phyloP scores from a whole-genome alignment of 2,888 invertebrate species.

The Coelopa pilipes region DNA sequence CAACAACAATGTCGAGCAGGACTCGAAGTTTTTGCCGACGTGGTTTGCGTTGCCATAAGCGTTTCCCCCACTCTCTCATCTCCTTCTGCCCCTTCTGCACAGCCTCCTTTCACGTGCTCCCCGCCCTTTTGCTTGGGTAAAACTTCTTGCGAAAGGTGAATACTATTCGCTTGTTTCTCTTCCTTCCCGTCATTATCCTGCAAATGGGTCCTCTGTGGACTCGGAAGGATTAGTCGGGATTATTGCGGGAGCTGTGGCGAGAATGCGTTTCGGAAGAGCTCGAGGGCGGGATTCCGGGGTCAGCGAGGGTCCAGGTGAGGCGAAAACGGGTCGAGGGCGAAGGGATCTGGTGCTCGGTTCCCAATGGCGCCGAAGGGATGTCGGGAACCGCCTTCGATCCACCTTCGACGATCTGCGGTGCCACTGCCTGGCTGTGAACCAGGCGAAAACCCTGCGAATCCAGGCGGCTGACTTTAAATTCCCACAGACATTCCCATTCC shows the following conservation, averaged over 20 bases:
- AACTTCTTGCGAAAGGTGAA: not conserved
- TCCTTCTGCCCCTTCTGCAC: slow-evolving; percentile 13
- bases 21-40: slow-evolving; percentile 22
- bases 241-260: slow-evolving; percentile 24
- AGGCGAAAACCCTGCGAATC: no score
- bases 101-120: slow-evolving; percentile 22
- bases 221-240: slow-evolving; percentile 29
- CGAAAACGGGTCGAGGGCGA: no score
- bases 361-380: no score
- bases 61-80: slow-evolving; percentile 27
- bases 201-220: not conserved
- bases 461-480: no score
- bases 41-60: slow-evolving; percentile 28
- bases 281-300: not conserved
- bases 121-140: slow-evolving; percentile 19
- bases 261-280: slow-evolving; percentile 8
- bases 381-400: no score
- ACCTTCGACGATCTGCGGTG: no score
- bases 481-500: no score
- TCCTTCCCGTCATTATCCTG: not conserved
- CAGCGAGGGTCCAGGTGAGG: no score
- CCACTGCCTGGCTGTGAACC: no score
- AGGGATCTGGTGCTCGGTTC: no score
- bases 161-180: slow-evolving; percentile 11
- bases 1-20: slow-evolving; percentile 34